Base-by-base conservation (phyloP, 2,113 vertebrate genomes). In the Neogobius melanostomus region DNA sequence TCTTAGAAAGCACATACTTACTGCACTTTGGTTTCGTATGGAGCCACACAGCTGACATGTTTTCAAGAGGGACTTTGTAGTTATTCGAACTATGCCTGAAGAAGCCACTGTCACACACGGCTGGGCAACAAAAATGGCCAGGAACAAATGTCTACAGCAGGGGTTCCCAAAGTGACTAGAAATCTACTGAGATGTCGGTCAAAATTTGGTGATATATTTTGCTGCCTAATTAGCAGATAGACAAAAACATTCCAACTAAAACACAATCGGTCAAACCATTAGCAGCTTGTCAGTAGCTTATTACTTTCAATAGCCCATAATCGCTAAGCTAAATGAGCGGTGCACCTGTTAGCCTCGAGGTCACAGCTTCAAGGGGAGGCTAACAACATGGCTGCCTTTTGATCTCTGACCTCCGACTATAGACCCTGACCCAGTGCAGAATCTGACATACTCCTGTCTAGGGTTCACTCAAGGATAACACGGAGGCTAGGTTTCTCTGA, bases 371-470 rank as follows among this genome's bases (percentile, higher is more conserved):
- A 15, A 53, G 52, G 16, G 21, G 54, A 57, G 42, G 14, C 59
- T 44, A 61, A 61, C n/a, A 12, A 47, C 62, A 48, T 49, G 4
- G 17, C 52, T 49, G 56, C 62, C 36, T 36, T 51, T 8, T 56
- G 47, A 70, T 54, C 62, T 66, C 5, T 56, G 47, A 70, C 74
- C 62, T 66, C 28, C 1, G 28, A 36, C 28, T 36, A 36, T 8
- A 59, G 59, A 72, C 53, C 65, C 36, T 46, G 59, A 64, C 75
- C 64, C 53, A 36, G 56, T 45, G 54, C 50, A 50, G 65, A 11
- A 62, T 46, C 16, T 10, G 43, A 46, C 17, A 71, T 21, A 57
- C 8, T 6, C 17, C 50, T 16, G 15, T 17, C 8, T 12, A 6
- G 10, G 21, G 64, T 47, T 74, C 64, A 62, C 10, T 15, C 12